A percentile compares a stretch with the other conserved stretches of the same genome.
phyloP scores from a whole-genome alignment of 2,888 invertebrate genomes.

The Pachycephus smyrnensis region DNA sequence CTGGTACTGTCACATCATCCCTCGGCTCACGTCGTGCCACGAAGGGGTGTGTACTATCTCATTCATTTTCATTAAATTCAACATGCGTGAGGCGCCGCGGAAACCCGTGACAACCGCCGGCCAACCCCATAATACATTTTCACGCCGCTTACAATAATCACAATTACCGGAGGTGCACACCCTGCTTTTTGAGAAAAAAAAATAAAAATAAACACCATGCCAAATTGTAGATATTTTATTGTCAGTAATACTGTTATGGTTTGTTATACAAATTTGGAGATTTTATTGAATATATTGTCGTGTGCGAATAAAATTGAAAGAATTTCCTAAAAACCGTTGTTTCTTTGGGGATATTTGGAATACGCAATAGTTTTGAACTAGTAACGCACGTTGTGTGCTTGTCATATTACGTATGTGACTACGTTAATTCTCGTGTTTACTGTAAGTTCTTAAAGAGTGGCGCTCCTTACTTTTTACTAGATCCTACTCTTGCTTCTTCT shows the following conservation, averaged over 20 bases:
- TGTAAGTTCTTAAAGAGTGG: neutral
- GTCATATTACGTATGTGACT: neutral
- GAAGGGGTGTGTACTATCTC: conserved; percentile 41
- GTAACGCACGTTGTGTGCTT: neutral
- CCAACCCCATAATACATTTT: conserved; percentile 1
- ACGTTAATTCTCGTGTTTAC: neutral
- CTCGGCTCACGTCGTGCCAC: conserved; percentile 21
- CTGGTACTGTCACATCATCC: conserved; percentile 32
- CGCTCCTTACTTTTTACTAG: neutral
- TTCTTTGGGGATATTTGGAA: neutral
- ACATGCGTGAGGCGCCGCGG: conserved; percentile 8
- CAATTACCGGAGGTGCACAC: conserved; percentile 2
- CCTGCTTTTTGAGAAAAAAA: neutral
- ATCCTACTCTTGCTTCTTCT: neutral
- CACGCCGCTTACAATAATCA: conserved; percentile 1
- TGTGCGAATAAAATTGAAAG: too few relatives aligned
- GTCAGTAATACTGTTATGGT: neutral
- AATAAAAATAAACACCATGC: neutral
- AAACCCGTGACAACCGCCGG: neutral
- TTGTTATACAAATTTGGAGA: neutral
- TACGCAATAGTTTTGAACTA: neutral
- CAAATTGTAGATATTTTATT: neutral
- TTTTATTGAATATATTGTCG: neutral
- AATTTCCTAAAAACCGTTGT: too few relatives aligned
- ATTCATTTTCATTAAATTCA: conserved; percentile 46